Conservation (phyloP, 2,888 invertebrate species). For the Drosophila rellima region DNA sequence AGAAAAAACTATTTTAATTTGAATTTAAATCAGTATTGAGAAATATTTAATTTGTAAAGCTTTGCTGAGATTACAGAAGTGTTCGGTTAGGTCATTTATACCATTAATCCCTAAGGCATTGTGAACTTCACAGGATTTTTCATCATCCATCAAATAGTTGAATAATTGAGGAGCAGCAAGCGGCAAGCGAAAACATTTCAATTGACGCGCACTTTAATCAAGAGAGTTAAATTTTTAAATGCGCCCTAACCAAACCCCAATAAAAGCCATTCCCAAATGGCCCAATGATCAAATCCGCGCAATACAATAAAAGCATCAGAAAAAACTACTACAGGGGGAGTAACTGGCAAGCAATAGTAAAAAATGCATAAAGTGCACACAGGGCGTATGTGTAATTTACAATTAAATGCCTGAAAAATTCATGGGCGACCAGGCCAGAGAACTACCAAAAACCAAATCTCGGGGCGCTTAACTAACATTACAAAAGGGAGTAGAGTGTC, state of each 20-base stretch:
- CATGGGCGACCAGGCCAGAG: constrained; percentile 48
- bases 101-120: constrained; percentile 13
- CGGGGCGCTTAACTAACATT: constrained; percentile 63
- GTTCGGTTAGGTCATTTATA: not conserved
- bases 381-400: constrained; percentile 79
- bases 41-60: not conserved
- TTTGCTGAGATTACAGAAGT: not conserved
- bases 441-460: constrained; percentile 63
- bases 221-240: constrained; percentile 59
- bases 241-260: constrained; percentile 20
- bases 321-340: constrained; percentile 16
- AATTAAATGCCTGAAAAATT: constrained; percentile 78
- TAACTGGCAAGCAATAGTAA: constrained; percentile 58
- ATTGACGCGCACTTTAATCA: constrained; percentile 60
- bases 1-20: constrained; percentile 4
- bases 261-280: constrained; percentile 43
- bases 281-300: constrained; percentile 71
- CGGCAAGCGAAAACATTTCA: constrained; percentile 33
- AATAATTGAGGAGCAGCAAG: constrained; percentile 45
- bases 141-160: constrained; percentile 38
- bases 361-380: constrained; percentile 70
- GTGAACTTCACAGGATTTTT: constrained; percentile 28
- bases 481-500: constrained; percentile 2
- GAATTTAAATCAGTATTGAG: constrained; percentile 11
- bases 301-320: constrained; percentile 41